Evolutionary conservation across 2,797 vertebrate species (phyloP).

Genomic region (Geotrypetes seraphini): DNA sequence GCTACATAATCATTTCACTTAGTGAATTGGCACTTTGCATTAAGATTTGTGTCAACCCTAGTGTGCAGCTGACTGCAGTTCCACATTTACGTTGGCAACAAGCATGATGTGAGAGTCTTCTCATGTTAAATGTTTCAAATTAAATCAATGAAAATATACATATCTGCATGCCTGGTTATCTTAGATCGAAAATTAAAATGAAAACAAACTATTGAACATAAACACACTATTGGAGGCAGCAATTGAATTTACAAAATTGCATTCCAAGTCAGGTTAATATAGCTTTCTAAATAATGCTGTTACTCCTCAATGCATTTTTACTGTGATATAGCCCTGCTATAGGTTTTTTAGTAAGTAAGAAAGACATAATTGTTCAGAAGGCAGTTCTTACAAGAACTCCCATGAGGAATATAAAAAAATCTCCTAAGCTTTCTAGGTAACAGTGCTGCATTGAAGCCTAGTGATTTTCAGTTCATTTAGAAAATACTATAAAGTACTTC

Average conservation of each 20-base stretch:
- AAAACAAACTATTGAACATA: background rate
- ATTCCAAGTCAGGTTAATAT: slow-evolving; percentile 1
- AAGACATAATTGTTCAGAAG: slow-evolving; percentile 37
- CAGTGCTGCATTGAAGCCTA: slow-evolving; percentile 27
- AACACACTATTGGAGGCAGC: background rate
- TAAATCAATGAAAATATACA: background rate
- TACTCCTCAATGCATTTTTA: slow-evolving; percentile 6
- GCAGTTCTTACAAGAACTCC: slow-evolving; percentile 32
- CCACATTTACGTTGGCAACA: slow-evolving; percentile 6
- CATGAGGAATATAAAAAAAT: slow-evolving; percentile 24
- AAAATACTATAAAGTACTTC: slow-evolving; percentile 39
- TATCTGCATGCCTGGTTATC: background rate
- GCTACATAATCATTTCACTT: background rate
- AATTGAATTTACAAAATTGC: background rate
- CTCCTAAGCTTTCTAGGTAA: slow-evolving; percentile 20
- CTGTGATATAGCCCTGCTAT: background rate
- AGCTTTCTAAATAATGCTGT: slow-evolving; percentile 3
- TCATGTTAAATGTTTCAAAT: too few relatives aligned
- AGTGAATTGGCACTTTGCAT: background rate
- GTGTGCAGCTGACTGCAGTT: background rate
- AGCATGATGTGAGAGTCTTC: background rate
- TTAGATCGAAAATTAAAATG: background rate
- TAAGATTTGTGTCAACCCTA: slow-evolving; percentile 6
- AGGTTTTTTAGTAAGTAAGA: slow-evolving; percentile 33
- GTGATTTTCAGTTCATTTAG: slow-evolving; percentile 27